phyloP scores from a whole-genome alignment of 2,113 vertebrate species.

The Piaya cayana region DNA sequence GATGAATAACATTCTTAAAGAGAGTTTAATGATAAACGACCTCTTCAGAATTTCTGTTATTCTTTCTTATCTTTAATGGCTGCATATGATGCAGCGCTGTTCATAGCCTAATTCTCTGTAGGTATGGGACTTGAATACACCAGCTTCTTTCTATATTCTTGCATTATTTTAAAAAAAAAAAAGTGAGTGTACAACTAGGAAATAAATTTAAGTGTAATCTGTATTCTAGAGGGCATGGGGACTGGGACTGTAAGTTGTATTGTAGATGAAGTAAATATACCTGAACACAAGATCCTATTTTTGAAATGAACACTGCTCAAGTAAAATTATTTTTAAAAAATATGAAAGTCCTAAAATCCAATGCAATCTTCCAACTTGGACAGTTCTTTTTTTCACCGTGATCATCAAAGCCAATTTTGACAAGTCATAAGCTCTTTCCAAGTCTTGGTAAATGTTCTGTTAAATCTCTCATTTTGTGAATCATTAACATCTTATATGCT shows the following conservation, averaged over 20 bases:
- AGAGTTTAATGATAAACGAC: not conserved
- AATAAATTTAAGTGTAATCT: not conserved
- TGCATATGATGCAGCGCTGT: not conserved
- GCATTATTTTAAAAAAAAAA: not conserved
- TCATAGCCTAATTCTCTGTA: not conserved
- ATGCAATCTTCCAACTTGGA: not conserved
- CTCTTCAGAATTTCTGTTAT: not conserved
- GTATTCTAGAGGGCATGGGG: not conserved
- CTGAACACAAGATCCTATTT: not conserved
- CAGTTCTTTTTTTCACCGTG: not conserved
- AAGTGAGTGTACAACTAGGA: not conserved
- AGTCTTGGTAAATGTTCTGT: not conserved
- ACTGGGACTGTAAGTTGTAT: not conserved
- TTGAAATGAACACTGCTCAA: not conserved
- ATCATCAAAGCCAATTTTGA: not conserved
- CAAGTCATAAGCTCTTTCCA: not conserved
- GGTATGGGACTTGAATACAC: not conserved
- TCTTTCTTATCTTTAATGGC: not conserved
- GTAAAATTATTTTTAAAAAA: not conserved
- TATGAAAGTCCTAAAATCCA: not conserved
- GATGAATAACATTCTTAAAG: slow-evolving; percentile 21
- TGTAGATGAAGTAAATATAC: not conserved
- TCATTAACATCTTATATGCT: not conserved
- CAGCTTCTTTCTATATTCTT: not conserved
- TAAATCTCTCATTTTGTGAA: not conserved